Percentiles rank a stretch among this genome's conserved stretches.
These are phyloP conservation scores for Desmodus rotundus DNA, from an alignment of 2,113 vertebrate species.

Conservation along the genomic window DNA sequence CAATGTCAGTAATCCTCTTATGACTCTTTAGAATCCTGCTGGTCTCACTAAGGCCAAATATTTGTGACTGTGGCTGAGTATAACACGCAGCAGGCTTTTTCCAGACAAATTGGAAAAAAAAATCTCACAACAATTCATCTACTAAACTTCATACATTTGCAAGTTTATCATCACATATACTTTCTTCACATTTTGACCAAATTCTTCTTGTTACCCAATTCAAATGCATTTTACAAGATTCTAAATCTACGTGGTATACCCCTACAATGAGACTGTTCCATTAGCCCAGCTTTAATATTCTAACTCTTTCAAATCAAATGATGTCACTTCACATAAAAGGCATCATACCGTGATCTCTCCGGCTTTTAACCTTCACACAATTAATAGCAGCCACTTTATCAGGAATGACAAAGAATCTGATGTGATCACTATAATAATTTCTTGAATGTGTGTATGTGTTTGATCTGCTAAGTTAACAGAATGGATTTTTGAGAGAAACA, in stretches of 20 bases:
- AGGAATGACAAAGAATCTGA: neutral
- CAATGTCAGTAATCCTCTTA: neutral
- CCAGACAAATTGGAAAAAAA: neutral
- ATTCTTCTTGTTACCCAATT: neutral
- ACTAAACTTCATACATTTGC: neutral
- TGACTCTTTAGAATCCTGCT: neutral
- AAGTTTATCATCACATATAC: neutral
- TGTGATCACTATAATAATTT: neutral
- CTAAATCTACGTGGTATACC: neutral
- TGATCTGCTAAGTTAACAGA: neutral
- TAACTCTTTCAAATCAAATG: neutral
- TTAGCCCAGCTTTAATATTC: neutral
- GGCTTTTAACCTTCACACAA: neutral
- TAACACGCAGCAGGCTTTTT: neutral
- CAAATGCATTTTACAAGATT: neutral
- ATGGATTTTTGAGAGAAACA: neutral
- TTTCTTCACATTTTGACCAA: neutral
- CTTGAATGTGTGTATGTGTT: neutral
- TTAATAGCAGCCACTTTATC: neutral
- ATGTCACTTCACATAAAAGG: constrained; percentile 17
- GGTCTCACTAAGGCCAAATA: neutral
- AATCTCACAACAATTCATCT: neutral
- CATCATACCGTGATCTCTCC: neutral
- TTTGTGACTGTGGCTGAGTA: neutral
- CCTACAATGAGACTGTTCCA: neutral